Evolutionary conservation across 2,888 invertebrate genomes (phyloP).

Genomic region (Bibio marci): DNA sequence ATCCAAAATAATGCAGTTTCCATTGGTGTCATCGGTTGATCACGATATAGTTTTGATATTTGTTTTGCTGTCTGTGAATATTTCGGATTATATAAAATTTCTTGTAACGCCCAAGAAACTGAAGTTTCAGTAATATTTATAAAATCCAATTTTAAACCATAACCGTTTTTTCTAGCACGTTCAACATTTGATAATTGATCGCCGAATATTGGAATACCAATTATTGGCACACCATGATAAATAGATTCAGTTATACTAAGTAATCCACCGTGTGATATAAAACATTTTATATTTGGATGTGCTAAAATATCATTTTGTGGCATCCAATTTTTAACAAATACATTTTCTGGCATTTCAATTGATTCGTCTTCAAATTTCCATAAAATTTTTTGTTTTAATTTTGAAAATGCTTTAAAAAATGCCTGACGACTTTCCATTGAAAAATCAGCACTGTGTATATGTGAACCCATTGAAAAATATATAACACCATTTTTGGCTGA

Average conservation of each 20-base stretch:
- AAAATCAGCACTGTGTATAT: conserved; percentile 2
- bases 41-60: conserved; percentile 11
- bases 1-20: conserved; percentile 14
- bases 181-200: conserved; percentile 24
- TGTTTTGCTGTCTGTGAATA: conserved; percentile 12
- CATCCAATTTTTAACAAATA: conserved; percentile 33
- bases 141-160: conserved; percentile 13
- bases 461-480: conserved; percentile 21
- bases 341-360: conserved; percentile 25
- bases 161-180: conserved; percentile 10
- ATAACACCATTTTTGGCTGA: conserved; percentile 29
- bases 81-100: conserved; percentile 17
- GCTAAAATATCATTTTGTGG: conserved; percentile 34
- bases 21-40: conserved; percentile 11
- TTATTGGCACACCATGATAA: conserved; percentile 27
- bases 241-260: conserved; percentile 30
- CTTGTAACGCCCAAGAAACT: conserved; percentile 9
- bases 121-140: conserved; percentile 10
- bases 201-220: conserved; percentile 30
- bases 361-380: conserved; percentile 33
- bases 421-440: neutral
- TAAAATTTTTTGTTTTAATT: conserved; percentile 27
- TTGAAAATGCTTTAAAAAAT: conserved; percentile 9
- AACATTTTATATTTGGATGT: conserved; percentile 28
- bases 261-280: conserved; percentile 30